Percentiles rank a stretch among this genome's conserved stretches.
Evolutionary conservation across 2,888 invertebrate genomes (phyloP).

Genomic region (Polymixis lichenea): DNA sequence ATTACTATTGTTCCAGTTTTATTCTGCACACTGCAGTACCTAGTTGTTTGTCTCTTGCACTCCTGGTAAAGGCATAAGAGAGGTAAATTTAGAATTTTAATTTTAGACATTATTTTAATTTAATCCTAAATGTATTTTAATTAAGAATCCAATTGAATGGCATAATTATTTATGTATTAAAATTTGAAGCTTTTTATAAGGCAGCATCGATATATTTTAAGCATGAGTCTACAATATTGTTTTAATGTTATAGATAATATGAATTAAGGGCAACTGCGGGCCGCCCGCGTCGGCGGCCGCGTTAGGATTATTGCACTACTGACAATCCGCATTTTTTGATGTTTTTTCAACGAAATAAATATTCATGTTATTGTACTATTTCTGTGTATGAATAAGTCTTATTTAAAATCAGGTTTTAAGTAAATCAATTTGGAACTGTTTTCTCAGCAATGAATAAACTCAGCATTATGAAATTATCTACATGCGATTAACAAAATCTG

Average conservation of each 20-base stretch:
- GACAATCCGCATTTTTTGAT: constrained; percentile 87
- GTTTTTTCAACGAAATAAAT: constrained; percentile 89
- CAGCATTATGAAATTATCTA: constrained; percentile 88
- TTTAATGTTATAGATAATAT: constrained; percentile 80
- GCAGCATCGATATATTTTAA: constrained; percentile 84
- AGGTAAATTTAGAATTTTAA: constrained; percentile 82
- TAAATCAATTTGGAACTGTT: constrained; percentile 89
- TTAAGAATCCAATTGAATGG: constrained; percentile 86
- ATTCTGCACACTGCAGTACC: constrained; percentile 18
- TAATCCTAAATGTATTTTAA: constrained; percentile 83
- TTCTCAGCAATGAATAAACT: constrained; percentile 84
- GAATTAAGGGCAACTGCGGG: constrained; percentile 84
- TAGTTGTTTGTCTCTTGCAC: constrained; percentile 75
- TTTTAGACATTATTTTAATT: constrained; percentile 83
- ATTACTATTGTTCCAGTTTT: constrained; percentile 27
- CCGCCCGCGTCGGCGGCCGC: constrained; percentile 61
- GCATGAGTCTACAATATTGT: constrained; percentile 77
- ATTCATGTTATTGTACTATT: constrained; percentile 87
- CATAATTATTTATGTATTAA: constrained; percentile 81
- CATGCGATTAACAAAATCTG: constrained; percentile 79
- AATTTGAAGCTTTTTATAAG: constrained; percentile 83
- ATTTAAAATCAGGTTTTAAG: constrained; percentile 89
- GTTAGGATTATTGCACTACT: constrained; percentile 80
- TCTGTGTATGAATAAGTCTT: constrained; percentile 86
- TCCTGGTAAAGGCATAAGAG: constrained; percentile 79